These are phyloP conservation scores for Nephila pilipes DNA, from an alignment of 1,140 invertebrate species.

Conservation along the genomic window DNA sequence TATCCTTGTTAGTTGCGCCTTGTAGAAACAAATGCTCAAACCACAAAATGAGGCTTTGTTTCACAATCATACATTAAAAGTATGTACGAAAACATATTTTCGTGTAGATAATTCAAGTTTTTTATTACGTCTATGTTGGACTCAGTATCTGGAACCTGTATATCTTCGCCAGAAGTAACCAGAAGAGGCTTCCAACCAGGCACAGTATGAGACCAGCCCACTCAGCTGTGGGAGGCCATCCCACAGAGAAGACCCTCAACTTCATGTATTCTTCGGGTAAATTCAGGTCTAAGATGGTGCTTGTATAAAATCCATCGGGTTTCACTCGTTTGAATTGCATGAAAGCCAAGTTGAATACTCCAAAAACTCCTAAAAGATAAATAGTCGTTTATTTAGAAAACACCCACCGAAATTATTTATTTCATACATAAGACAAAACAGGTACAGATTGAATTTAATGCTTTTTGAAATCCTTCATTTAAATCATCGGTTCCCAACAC, in stretches of 20 bases:
- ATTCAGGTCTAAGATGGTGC: conserved; percentile 76
- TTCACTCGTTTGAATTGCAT: conserved; percentile 93
- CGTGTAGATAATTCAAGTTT: too few species aligned
- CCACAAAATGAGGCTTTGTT: too few species aligned
- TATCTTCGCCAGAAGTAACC: conserved; percentile 93
- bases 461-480: too few species aligned
- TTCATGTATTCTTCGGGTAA: conserved; percentile 82
- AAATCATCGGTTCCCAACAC: too few species aligned
- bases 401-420: too few species aligned
- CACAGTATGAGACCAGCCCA: conserved; percentile 91
- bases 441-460: too few species aligned
- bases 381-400: not conserved
- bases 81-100: too few species aligned
- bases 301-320: conserved; percentile 81
- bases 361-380: conserved; percentile 87
- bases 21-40: too few species aligned
- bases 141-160: conserved; percentile 87
- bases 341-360: conserved; percentile 92
- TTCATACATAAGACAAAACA: too few species aligned
- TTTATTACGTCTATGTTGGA: conserved; percentile 40
- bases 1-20: too few species aligned
- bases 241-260: conserved; percentile 88
- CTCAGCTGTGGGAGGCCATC: conserved; percentile 91
- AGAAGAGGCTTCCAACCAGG: conserved; percentile 88
- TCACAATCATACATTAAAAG: too few species aligned